Percentiles rank a stretch among this genome's conserved stretches.
phyloP scores from a whole-genome alignment of 2,888 invertebrate genomes.

The Invenusta paracnida region DNA sequence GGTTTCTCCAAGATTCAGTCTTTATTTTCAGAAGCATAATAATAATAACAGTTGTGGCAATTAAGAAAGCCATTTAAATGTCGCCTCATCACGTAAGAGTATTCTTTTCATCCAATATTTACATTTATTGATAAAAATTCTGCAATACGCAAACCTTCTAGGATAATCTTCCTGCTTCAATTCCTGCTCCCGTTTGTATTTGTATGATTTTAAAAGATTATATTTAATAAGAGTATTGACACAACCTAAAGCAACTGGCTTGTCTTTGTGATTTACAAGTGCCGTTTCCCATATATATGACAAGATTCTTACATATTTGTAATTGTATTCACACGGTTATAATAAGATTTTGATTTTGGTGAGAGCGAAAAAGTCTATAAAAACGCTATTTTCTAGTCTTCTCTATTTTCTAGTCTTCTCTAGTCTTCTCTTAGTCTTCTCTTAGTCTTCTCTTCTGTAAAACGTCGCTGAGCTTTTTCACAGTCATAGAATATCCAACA shows the following conservation, averaged over 20 bases:
- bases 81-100: not conserved
- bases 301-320: not conserved
- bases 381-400: not conserved
- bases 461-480: not conserved
- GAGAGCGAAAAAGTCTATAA: not conserved
- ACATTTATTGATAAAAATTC: not conserved
- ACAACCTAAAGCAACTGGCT: slow-evolving; percentile 9
- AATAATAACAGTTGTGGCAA: slow-evolving; percentile 12
- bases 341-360: slow-evolving; percentile 1
- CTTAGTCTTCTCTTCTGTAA: not conserved
- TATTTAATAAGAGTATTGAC: slow-evolving; percentile 1
- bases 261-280: not conserved
- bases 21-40: slow-evolving; percentile 7
- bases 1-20: not conserved
- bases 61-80: not conserved
- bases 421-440: not conserved
- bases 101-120: not conserved
- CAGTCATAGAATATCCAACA: not conserved
- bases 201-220: not conserved
- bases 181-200: not conserved
- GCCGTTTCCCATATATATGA: not conserved
- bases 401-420: not conserved
- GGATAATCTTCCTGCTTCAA: slow-evolving; percentile 6
- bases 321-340: slow-evolving; percentile 10
- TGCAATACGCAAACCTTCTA: not conserved